phyloP scores from a whole-genome alignment of 2,113 vertebrate species.

The Fregetta grallaria region DNA sequence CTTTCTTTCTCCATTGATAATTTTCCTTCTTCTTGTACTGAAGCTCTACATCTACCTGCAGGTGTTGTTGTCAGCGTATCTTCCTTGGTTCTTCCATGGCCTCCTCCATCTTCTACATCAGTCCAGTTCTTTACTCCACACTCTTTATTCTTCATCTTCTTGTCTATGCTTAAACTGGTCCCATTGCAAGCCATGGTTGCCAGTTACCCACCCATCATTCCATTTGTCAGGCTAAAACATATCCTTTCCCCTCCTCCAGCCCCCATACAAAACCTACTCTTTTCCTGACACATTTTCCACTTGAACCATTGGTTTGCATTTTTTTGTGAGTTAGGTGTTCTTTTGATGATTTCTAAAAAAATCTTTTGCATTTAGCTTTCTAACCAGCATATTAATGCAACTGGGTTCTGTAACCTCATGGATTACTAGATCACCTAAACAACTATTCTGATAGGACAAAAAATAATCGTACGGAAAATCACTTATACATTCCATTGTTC shows the following conservation, averaged over 20 bases:
- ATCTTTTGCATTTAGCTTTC: neutral
- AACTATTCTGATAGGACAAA: neutral
- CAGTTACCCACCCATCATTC: neutral
- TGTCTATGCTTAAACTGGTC: neutral
- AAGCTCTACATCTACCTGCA: neutral
- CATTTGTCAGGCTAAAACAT: neutral
- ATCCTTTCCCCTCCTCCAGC: neutral
- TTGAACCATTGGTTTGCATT: neutral
- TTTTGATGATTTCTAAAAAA: neutral
- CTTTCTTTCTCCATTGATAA: neutral
- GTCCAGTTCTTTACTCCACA: neutral
- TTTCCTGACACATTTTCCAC: neutral
- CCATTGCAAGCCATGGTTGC: neutral
- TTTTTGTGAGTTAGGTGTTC: neutral
- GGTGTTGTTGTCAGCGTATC: neutral
- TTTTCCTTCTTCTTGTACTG: neutral
- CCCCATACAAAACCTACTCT: neutral
- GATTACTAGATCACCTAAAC: neutral
- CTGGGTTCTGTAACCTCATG: neutral
- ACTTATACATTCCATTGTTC: neutral
- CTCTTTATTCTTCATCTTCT: neutral
- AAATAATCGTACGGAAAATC: neutral
- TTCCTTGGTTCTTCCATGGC: neutral
- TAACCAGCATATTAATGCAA: neutral
- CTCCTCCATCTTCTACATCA: neutral